phyloP scores from a whole-genome alignment of 2,888 invertebrate species.

The Anaspis maculata region DNA sequence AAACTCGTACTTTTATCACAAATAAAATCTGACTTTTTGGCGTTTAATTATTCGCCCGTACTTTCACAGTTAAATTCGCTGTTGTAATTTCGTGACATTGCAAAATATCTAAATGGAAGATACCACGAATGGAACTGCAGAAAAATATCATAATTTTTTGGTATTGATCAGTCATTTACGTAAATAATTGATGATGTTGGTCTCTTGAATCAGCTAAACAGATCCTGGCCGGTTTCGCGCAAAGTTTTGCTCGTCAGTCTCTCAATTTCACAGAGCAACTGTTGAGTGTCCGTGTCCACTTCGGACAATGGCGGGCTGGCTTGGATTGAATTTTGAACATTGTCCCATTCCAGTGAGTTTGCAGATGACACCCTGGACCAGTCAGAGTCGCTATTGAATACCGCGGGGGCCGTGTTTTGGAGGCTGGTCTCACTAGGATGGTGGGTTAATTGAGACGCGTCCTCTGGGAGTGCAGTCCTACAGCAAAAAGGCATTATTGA shows the following conservation, averaged over 20 bases:
- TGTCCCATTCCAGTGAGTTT: slow-evolving; percentile 63
- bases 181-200: no score
- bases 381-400: slow-evolving; percentile 38
- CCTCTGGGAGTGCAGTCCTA: slow-evolving; percentile 30
- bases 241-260: slow-evolving; percentile 56
- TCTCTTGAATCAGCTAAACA: slow-evolving; percentile 39
- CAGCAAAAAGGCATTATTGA: background rate
- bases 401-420: slow-evolving; percentile 22
- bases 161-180: no score
- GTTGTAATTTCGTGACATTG: no score
- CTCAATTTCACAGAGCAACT: slow-evolving; percentile 58
- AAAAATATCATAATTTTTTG: no score
- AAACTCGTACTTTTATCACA: no score
- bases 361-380: slow-evolving; percentile 58
- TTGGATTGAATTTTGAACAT: slow-evolving; percentile 43
- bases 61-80: no score
- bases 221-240: slow-evolving; percentile 52
- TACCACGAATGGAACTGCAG: no score
- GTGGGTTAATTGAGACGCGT: slow-evolving; percentile 19
- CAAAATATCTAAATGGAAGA: no score
- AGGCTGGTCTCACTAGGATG: slow-evolving; percentile 30
- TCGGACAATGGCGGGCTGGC: slow-evolving; percentile 42
- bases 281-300: slow-evolving; percentile 56
- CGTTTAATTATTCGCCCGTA: no score
- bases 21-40: no score